These are phyloP conservation scores for Erythrolamprus reginae DNA, from an alignment of 2,113 vertebrate species.

Conservation along the genomic window DNA sequence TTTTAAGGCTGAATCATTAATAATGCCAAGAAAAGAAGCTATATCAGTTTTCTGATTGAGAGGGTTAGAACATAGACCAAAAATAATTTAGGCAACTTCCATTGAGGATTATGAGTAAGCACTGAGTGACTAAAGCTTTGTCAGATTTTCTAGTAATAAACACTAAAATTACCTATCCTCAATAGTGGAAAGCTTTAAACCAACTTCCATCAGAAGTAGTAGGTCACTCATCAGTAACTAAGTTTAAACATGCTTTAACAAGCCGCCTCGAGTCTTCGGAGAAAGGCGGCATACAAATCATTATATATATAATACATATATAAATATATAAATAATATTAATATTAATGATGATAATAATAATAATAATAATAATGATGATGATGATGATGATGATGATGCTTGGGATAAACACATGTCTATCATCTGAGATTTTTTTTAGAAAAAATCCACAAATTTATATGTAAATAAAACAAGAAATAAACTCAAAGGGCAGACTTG, in stretches of 20 bases:
- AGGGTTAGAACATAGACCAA: slow-evolving; percentile 17
- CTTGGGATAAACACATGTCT: neutral
- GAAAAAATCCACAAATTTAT: too few species aligned
- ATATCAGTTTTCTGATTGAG: slow-evolving; percentile 33
- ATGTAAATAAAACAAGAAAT: neutral
- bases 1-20: slow-evolving; percentile 36
- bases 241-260: too few species aligned
- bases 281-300: too few species aligned
- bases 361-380: too few species aligned
- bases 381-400: too few species aligned
- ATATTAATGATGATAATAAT: too few species aligned
- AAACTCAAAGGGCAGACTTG: neutral
- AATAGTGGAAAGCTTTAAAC: neutral
- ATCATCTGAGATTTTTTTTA: too few species aligned
- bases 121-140: neutral
- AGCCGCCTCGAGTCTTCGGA: too few species aligned
- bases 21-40: slow-evolving; percentile 15
- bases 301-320: too few species aligned
- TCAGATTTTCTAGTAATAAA: slow-evolving; percentile 1
- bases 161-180: neutral
- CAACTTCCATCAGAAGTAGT: neutral
- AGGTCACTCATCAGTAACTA: neutral
- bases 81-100: slow-evolving; percentile 18
- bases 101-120: neutral
- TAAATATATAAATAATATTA: too few species aligned